Evolutionary conservation across 1,140 invertebrate species (phyloP).

Genomic region (Lerema accius): DNA sequence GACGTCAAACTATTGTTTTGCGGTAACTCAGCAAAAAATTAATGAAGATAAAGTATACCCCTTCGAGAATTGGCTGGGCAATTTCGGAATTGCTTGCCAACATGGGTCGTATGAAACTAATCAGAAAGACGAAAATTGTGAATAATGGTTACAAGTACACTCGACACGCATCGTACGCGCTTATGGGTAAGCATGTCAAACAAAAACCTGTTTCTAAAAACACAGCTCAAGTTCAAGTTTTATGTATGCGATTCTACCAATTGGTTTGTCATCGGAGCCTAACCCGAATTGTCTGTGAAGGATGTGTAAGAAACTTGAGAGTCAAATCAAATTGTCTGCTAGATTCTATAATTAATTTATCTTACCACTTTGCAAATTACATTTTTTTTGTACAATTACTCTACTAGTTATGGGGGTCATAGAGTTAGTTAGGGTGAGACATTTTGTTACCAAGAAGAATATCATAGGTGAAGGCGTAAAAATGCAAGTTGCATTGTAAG

Average conservation of each 20-base stretch:
- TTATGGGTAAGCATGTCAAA: constrained; percentile 22
- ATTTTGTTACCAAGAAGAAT: too few relatives aligned
- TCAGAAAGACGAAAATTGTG: constrained; percentile 1
- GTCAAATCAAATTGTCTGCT: too few relatives aligned
- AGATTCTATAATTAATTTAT: too few relatives aligned
- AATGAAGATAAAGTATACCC: constrained; percentile 29
- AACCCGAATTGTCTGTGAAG: neutral
- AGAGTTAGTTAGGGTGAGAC: too few relatives aligned
- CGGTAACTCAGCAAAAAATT: constrained; percentile 30
- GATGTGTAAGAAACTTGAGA: too few relatives aligned
- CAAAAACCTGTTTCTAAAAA: constrained; percentile 37
- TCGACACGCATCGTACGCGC: constrained; percentile 18
- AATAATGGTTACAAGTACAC: neutral
- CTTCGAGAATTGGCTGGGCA: constrained; percentile 13
- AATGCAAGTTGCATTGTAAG: too few relatives aligned
- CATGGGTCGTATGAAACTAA: constrained; percentile 7
- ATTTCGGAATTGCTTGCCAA: constrained; percentile 12
- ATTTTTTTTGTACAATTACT: too few relatives aligned
- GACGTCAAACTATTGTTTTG: constrained; percentile 32
- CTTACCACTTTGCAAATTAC: too few relatives aligned
- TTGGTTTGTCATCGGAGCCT: constrained; percentile 1
- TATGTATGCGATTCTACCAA: constrained; percentile 13
- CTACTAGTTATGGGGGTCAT: too few relatives aligned
- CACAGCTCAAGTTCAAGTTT: constrained; percentile 37
- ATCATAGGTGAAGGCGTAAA: too few relatives aligned